Evolutionary conservation across 1,140 invertebrate species (phyloP).

Genomic region (Euura lappo): DNA sequence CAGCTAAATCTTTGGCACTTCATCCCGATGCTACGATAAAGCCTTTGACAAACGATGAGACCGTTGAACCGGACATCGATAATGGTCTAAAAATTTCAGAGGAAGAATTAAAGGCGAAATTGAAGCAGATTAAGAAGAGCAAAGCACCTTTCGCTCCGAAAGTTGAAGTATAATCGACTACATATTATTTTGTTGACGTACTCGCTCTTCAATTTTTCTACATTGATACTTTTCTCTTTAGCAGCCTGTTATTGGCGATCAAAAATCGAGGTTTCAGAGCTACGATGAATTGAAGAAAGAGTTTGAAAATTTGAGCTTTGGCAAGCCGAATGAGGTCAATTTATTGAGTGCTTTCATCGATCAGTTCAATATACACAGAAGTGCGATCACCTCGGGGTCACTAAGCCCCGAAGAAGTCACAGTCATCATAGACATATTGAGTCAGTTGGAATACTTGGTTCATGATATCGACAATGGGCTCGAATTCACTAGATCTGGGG

Average conservation of each 20-base stretch:
- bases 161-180: background rate
- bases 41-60: slow-evolving; percentile 37
- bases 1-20: slow-evolving; percentile 41
- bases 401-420: slow-evolving; percentile 42
- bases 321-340: slow-evolving; percentile 73
- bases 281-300: slow-evolving; percentile 75
- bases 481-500: slow-evolving; percentile 70
- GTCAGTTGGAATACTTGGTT: slow-evolving; percentile 75
- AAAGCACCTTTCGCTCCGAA: slow-evolving; percentile 6
- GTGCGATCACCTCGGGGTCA: slow-evolving; percentile 37
- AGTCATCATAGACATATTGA: slow-evolving; percentile 64
- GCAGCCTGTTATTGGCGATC: slow-evolving; percentile 31
- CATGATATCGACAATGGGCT: slow-evolving; percentile 83
- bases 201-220: no score
- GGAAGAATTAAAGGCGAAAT: slow-evolving; percentile 46
- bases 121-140: slow-evolving; percentile 42
- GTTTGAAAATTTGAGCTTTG: slow-evolving; percentile 66
- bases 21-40: slow-evolving; percentile 40
- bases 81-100: slow-evolving; percentile 38
- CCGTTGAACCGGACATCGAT: slow-evolving; percentile 23
- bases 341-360: slow-evolving; percentile 67
- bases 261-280: slow-evolving; percentile 58
- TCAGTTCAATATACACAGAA: slow-evolving; percentile 59
- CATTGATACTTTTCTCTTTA: slow-evolving; percentile 9
- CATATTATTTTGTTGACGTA: no score